Evolutionary conservation across 1,140 invertebrate genomes (phyloP), one percentile per base, ranked within the genome.

Genomic region (Planococcus citri): DNA sequence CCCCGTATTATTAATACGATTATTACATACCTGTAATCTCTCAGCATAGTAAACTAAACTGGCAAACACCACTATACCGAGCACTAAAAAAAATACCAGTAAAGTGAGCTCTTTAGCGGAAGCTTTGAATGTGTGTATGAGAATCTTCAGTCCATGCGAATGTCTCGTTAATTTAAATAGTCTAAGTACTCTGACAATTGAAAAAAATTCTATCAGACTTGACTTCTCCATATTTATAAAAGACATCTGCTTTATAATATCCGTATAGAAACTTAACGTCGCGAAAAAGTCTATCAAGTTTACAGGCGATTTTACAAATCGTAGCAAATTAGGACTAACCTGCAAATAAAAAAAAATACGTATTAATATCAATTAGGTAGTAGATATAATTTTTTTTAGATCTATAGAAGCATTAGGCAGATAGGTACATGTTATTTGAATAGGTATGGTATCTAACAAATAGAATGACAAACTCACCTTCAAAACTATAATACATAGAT

Each of bases 271-370:
- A 77, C 94, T 98, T 77, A 98, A 83, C 3, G 97, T 99, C 33
- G 97, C 97, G 71, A 98, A 91, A 82, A 98, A 95, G 80, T 99
- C 97, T 80, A 99, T 99, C 77, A 98, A 89, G 80, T 97, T 98
- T 71, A 97, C 90, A 71, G 92, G 94, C 71, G 91, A 91, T 78
- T 89, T 91, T 76, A 95, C 87, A 82, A 97, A 97, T 75, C 89
- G 87, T 77, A 89, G 89, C 75, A 92, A 93, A 77, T 92, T 94
- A 1, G 97, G 97, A 76, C 87, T 92, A 61, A 88, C 94, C 71
- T 71, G 12, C 0, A 8, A 61, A n/a, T n/a, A 58, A 69, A 60
- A 69, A 69, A 64, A 64, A 27, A 25, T 25, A 27, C 21, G 24
- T 17, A 20, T 64, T 20, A 4, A 8, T 6, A 12, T 9, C 25